Base-by-base conservation (phyloP, 2,113 vertebrate species). In the Amphilophus citrinellus region DNA sequence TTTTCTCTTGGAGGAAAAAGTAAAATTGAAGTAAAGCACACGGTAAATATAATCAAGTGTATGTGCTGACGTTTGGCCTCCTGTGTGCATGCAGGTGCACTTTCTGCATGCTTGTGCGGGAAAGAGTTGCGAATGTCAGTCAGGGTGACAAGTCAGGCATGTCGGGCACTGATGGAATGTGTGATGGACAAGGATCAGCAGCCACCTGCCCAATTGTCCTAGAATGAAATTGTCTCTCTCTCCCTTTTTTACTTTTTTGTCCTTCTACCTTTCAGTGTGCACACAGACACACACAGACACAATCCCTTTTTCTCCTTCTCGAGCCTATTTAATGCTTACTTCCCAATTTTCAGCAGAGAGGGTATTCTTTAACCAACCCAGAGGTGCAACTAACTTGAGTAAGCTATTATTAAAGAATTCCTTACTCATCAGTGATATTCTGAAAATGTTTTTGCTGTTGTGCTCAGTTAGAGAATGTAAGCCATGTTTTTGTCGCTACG, bases 101-200 rank as follows among this genome's bases (percentile, higher is more conserved):
- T 24, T 58, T 35, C 11, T 77, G 68, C 53, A 18, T 75, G 50
- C 50, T 44, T 50, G 30, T 27, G 65, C 71, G 44, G 71, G 81
- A 32, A 60, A 24, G 27, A 79, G 76, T 47, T 87, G 76, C 6
- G 84, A 91, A 92, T 88, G 89, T 92, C 93, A 93, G 89, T 94
- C 89, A 91, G 86, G 87, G 86, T 87, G 93, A 92, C 92, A 93
- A 95, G 93, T 95, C 93, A 93, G 91, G 93, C 95, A 88, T 94
- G 94, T 94, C 91, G 57, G 84, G 79, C 85, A 86, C 78, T 94
- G 94, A 95, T 96, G 91, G 93, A 94, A 95, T 94, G 93, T 92
- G 87, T 93, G 94, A 95, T 95, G 89, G 92, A 94, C 93, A 92
- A 85, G 88, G 90, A 94, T 94, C 94, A 94, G 87, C 90, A 87